Conservation (phyloP, 2,888 invertebrate species). For the Drosophila buzzatii region DNA sequence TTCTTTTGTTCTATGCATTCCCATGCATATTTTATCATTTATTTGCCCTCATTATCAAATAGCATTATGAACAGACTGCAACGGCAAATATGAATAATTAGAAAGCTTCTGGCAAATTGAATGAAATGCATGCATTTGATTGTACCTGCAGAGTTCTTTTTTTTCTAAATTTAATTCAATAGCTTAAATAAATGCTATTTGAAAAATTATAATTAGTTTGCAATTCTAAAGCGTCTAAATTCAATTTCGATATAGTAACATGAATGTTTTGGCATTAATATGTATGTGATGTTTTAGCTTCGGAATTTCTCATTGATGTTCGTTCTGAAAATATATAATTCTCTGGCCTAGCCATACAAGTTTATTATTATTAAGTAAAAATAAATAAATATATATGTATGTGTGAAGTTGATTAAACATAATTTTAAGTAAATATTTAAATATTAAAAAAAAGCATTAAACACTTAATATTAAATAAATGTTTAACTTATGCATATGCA, state of each 20-base stretch:
- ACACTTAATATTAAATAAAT: not conserved
- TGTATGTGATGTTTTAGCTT: too few species aligned
- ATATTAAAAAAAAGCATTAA: not conserved
- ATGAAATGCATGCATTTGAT: not conserved
- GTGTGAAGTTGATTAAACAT: not conserved
- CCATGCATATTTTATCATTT: constrained; percentile 70
- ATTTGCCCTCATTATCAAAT: constrained; percentile 53
- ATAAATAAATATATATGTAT: not conserved
- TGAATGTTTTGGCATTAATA: not conserved
- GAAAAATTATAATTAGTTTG: not conserved
- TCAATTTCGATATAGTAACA: not conserved
- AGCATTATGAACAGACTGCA: constrained; percentile 34
- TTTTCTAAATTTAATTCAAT: not conserved
- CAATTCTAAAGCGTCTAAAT: not conserved
- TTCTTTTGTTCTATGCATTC: constrained; percentile 2
- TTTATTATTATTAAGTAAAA: not conserved
- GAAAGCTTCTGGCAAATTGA: constrained; percentile 13
- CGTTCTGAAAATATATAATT: not conserved
- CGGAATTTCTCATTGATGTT: not conserved
- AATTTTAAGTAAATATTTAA: constrained; percentile 1
- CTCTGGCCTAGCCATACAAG: not conserved
- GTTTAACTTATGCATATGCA: too few species aligned
- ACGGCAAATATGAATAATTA: constrained; percentile 63
- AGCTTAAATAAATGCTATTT: not conserved
- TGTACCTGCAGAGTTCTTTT: not conserved